A percentile compares a stretch with the other conserved stretches of the same genome.
Evolutionary conservation across 2,113 vertebrate species (phyloP).

Genomic region (Amazona guildingii): DNA sequence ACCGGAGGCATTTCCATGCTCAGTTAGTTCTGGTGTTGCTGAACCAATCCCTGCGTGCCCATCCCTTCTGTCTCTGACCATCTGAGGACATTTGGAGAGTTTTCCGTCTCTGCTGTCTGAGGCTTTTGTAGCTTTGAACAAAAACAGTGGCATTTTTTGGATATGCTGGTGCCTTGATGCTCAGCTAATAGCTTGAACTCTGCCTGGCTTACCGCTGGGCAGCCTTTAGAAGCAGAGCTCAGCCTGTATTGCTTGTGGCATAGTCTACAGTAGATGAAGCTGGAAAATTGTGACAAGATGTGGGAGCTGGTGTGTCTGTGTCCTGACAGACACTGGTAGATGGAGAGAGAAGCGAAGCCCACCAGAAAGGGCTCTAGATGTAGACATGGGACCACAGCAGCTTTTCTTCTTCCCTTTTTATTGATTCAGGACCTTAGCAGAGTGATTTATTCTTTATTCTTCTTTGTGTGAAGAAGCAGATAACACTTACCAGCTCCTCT

Average conservation of each 20-base stretch:
- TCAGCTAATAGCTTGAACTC: slow-evolving; percentile 16
- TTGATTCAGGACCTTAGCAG: neutral
- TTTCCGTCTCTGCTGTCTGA: neutral
- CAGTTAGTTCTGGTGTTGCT: neutral
- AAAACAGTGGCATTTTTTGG: neutral
- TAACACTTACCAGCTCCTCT: neutral
- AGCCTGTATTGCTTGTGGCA: neutral
- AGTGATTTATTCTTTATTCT: slow-evolving; percentile 6
- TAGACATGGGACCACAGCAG: neutral
- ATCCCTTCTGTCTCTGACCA: neutral
- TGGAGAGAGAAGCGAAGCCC: neutral
- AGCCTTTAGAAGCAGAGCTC: slow-evolving; percentile 15
- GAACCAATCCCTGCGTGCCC: neutral
- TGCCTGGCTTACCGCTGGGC: neutral
- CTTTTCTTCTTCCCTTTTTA: neutral
- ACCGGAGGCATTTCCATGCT: neutral
- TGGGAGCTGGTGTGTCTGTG: neutral
- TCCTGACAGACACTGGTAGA: neutral
- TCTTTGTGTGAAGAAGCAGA: neutral
- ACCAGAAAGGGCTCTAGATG: neutral
- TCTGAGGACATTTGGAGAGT: neutral
- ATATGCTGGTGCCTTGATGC: neutral
- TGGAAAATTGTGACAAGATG: neutral
- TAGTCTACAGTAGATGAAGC: neutral
- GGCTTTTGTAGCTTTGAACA: neutral